Percentiles rank a stretch among this genome's conserved stretches.
These are phyloP conservation scores for Pollimyrus isidori DNA, from an alignment of 2,113 vertebrate genomes.

Conservation along the genomic window DNA sequence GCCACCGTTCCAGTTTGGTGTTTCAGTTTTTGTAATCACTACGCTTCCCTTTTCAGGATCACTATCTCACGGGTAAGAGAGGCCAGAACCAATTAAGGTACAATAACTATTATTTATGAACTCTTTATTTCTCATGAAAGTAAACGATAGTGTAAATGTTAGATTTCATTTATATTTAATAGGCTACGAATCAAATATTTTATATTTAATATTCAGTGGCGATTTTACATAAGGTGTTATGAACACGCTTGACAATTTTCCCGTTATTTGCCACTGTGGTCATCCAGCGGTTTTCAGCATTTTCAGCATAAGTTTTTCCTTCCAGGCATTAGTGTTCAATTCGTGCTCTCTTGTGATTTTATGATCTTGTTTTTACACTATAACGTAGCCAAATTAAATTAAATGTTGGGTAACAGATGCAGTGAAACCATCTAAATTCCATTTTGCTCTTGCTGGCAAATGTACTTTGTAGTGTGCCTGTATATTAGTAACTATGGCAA, in stretches of 20 bases:
- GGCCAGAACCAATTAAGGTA: not conserved
- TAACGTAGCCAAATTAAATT: not conserved
- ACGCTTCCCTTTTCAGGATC: not conserved
- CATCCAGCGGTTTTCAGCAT: not conserved
- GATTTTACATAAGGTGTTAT: not conserved
- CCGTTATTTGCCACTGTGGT: not conserved
- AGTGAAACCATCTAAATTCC: not conserved
- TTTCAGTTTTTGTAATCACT: too few species aligned
- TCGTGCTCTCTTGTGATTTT: not conserved
- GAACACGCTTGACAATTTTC: not conserved
- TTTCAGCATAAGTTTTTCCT: not conserved
- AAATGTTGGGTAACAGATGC: not conserved
- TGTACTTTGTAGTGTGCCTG: not conserved
- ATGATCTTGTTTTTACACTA: not conserved
- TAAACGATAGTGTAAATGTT: not conserved
- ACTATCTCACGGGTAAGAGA: not conserved
- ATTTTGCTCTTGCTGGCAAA: not conserved
- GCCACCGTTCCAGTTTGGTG: not conserved
- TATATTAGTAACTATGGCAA: conserved; percentile 4
- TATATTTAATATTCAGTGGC: not conserved
- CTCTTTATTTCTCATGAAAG: not conserved
- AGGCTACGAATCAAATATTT: not conserved
- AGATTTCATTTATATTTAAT: not conserved
- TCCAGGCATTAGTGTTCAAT: not conserved
- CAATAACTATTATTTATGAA: not conserved